Conservation (phyloP, 2,113 vertebrate species). For the Microcebus lehilahytsara region DNA sequence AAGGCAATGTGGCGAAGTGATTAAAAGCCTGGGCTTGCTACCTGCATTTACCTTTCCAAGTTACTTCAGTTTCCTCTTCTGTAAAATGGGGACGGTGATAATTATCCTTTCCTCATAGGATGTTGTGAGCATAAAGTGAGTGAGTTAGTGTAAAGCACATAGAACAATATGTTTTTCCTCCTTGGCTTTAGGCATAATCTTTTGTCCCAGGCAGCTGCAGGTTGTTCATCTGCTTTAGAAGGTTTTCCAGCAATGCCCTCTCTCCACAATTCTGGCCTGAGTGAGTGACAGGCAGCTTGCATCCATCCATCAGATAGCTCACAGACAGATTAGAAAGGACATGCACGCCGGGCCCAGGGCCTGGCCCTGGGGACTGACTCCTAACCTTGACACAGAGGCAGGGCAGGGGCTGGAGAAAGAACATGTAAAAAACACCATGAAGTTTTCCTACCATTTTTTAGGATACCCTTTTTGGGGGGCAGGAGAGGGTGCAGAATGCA, state of each 20-base stretch:
- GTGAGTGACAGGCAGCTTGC: neutral
- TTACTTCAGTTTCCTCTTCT: neutral
- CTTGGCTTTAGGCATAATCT: neutral
- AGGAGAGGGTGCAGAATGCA: no score
- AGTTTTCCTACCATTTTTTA: neutral
- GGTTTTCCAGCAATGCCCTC: neutral
- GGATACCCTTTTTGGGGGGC: accelerated
- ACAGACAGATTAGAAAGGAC: neutral
- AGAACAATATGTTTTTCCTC: neutral
- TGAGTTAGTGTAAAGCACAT: neutral
- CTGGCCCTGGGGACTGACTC: neutral
- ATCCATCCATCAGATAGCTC: neutral
- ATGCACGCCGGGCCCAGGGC: neutral
- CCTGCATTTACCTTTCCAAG: neutral
- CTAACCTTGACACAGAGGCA: neutral
- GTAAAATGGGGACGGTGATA: neutral
- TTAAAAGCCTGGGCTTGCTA: neutral
- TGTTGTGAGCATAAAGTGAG: neutral
- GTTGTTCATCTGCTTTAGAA: neutral
- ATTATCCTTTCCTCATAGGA: neutral
- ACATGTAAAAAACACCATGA: neutral
- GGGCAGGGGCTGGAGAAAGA: neutral
- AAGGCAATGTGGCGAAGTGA: neutral
- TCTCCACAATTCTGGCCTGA: neutral
- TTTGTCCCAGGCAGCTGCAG: neutral